Evolutionary conservation across 1,140 invertebrate species (phyloP), one percentile per base, ranked within the genome.

Genomic region (Drosophila kanapiae): DNA sequence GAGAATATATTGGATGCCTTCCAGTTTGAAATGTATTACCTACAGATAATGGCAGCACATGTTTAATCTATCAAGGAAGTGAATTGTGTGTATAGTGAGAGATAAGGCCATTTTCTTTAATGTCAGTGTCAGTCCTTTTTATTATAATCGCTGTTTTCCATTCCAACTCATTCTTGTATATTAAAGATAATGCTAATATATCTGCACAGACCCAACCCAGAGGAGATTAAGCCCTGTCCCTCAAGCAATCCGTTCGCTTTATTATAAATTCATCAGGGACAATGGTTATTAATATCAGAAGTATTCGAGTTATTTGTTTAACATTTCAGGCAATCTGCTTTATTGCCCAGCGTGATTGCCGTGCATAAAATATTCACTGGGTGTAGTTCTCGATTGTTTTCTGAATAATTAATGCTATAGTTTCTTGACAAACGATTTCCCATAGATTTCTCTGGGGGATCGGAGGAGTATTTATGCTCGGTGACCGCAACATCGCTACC

Each of bases 311-410:
- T 67, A 64, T 53, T 45, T 58, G 42, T 40, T 72, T 71, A 37
- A 53, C 58, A 74, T 68, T 75, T 82, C 18, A 67, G 40, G 10
- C 49, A 80, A 77, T 86, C 80, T 80, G 10, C 42, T 33, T 37
- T 45, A 68, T 67, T 51, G 67, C 74, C 29, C 29, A 31, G 48
- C 48, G 5, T 23, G 23, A 18, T 56, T 59, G 51, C 7, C 65
- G 53, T 58, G 40, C 14, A 62, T 75, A 47, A 63, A 75, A 75
- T 54, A 54, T 40, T 63, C 42, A 13, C 16, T n/a, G 2, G 23
- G n/a, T 35, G 14, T 43, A 35, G 35, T 37, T 43, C 47, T 72
- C 31, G 16, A 33, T 47, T 37, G 38, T 48, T 48, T 48, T 40
- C 27, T n/a, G 35, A 58, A 71, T 72, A 71, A 58, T 71, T 70